These are phyloP conservation scores for Chloroceryle amazona DNA, from an alignment of 2,797 vertebrate genomes.

Conservation along the genomic window DNA sequence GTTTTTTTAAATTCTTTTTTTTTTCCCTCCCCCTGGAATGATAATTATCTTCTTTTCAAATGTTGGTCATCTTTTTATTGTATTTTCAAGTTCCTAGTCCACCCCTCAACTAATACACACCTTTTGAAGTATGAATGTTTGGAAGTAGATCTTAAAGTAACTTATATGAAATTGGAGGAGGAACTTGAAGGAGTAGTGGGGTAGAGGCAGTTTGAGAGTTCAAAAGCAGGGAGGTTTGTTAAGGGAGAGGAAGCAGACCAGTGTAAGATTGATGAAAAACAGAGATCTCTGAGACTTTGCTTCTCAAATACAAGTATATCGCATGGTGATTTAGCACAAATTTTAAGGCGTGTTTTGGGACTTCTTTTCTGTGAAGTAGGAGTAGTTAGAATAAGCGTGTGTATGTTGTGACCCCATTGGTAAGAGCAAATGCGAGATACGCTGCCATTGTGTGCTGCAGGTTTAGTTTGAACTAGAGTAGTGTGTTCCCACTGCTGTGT, in stretches of 20 bases:
- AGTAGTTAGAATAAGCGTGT: accelerated
- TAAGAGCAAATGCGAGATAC: background rate
- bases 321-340: background rate
- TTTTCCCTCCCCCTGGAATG: background rate
- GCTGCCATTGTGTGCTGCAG: accelerated
- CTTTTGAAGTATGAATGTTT: background rate
- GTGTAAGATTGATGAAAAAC: background rate
- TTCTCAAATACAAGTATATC: background rate
- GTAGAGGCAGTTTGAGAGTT: background rate
- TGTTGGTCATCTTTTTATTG: background rate
- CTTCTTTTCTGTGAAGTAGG: background rate
- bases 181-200: background rate
- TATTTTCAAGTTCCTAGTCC: background rate
- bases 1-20: background rate
- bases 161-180: background rate
- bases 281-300: background rate
- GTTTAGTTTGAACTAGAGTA: background rate
- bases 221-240: background rate
- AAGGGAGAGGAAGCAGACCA: background rate
- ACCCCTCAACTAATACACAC: background rate
- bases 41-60: background rate
- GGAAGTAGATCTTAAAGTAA: background rate
- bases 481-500: accelerated
- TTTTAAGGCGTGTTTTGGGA: background rate
- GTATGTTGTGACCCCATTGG: accelerated